Percentiles rank a stretch among this genome's conserved stretches.
Conservation (phyloP, 1,140 invertebrate genomes). For the Contarinia nasturtii region DNA sequence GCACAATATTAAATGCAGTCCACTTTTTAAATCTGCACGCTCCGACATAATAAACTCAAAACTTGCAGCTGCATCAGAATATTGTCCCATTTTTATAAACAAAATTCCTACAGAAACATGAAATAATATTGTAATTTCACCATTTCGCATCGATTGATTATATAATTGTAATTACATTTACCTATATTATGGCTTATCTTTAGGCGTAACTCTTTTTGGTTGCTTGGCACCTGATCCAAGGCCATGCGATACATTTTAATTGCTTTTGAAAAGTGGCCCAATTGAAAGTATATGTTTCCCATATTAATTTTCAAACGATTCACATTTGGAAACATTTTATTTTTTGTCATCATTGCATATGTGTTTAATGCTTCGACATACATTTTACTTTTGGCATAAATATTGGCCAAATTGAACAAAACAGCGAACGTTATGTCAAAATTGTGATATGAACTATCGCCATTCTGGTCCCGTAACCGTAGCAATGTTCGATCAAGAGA, state of each 20-base stretch:
- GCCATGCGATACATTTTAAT: conserved; percentile 97
- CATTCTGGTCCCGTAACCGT: conserved; percentile 73
- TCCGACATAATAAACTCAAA: conserved; percentile 98
- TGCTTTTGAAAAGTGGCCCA: conserved; percentile 85
- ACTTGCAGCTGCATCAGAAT: conserved; percentile 83
- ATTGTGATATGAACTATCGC: conserved; percentile 68
- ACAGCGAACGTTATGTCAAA: conserved; percentile 87
- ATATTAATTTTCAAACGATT: conserved; percentile 92
- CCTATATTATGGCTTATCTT: conserved; percentile 99
- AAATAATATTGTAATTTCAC: too few species aligned
- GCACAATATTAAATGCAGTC: conserved; percentile 81
- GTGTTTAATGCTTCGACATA: conserved; percentile 89
- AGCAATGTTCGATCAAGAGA: conserved; percentile 80
- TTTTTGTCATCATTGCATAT: conserved; percentile 76
- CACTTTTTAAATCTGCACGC: conserved; percentile 71
- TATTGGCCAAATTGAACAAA: conserved; percentile 81
- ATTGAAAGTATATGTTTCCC: conserved; percentile 89
- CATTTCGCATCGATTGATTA: too few species aligned
- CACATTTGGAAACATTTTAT: conserved; percentile 69
- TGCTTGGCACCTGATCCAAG: conserved; percentile 81
- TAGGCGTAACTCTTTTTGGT: conserved; percentile 77
- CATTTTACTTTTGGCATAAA: conserved; percentile 87
- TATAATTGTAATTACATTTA: too few species aligned
- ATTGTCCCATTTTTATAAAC: conserved; percentile 90
- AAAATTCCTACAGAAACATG: conserved; percentile 31